A percentile compares a stretch with the other conserved stretches of the same genome.
These are phyloP conservation scores for Magallana nippona DNA, from an alignment of 2,888 invertebrate genomes.

Conservation along the genomic window DNA sequence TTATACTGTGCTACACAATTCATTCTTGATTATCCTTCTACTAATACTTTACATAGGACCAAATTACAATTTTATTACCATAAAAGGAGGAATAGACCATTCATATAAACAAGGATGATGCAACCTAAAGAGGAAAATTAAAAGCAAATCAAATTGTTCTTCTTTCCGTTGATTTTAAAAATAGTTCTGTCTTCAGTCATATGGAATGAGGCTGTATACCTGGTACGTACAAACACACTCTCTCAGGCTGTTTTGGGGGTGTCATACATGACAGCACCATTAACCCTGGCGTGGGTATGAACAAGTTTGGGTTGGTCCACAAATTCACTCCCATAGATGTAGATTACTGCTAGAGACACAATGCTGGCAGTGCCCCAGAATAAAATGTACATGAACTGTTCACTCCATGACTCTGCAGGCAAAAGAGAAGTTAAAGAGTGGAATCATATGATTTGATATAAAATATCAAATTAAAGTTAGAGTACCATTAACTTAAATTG, in stretches of 20 bases:
- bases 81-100: not conserved
- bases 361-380: slow-evolving; percentile 97
- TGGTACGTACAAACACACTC: too few species aligned
- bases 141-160: not conserved
- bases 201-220: not conserved
- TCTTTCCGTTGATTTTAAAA: not conserved
- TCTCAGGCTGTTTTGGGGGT: slow-evolving; percentile 35
- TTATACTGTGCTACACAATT: too few species aligned
- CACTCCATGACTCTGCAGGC: slow-evolving; percentile 82
- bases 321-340: slow-evolving; percentile 94
- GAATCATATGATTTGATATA: not conserved
- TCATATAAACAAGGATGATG: too few species aligned
- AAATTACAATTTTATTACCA: not conserved
- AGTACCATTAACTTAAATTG: not conserved
- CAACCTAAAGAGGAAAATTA: not conserved
- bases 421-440: too few species aligned
- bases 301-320: slow-evolving; percentile 90
- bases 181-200: not conserved
- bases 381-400: slow-evolving; percentile 88
- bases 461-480: not conserved
- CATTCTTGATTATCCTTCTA: too few species aligned
- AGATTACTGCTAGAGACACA: slow-evolving; percentile 88
- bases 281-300: slow-evolving; percentile 63
- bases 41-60: too few species aligned
- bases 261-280: slow-evolving; percentile 38